Percentiles rank a stretch among this genome's conserved stretches.
Evolutionary conservation across 1,140 invertebrate genomes (phyloP).

Genomic region (Tribolium castaneum): DNA sequence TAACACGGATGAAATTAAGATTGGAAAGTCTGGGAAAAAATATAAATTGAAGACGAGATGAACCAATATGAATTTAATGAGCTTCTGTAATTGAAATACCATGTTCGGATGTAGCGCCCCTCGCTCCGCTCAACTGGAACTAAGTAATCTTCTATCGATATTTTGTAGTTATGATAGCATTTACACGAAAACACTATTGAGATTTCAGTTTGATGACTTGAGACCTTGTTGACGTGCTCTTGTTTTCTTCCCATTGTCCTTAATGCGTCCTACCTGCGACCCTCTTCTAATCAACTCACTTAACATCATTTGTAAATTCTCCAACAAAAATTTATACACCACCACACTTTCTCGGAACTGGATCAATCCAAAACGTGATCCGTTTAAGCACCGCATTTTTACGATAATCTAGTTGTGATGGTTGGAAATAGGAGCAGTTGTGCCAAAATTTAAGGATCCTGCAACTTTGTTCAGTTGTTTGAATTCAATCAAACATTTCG

Average conservation of each 20-base stretch:
- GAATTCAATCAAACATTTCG: neutral
- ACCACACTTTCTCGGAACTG: too few relatives aligned
- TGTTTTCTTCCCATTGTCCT: slow-evolving; percentile 17
- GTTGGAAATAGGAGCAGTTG: too few relatives aligned
- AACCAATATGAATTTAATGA: slow-evolving; percentile 48
- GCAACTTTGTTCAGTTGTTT: neutral
- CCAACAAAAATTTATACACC: neutral
- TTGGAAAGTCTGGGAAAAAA: slow-evolving; percentile 40
- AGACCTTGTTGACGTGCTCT: slow-evolving; percentile 36
- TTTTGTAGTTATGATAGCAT: slow-evolving; percentile 45
- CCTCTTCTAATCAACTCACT: neutral
- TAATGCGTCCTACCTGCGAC: slow-evolving; percentile 2
- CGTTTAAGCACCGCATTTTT: too few relatives aligned
- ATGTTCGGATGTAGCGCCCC: slow-evolving; percentile 35
- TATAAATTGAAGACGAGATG: slow-evolving; percentile 43
- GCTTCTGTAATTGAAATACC: slow-evolving; percentile 48
- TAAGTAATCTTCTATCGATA: slow-evolving; percentile 40
- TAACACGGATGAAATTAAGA: slow-evolving; percentile 40
- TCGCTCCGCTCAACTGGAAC: slow-evolving; percentile 42
- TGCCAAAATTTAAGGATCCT: too few relatives aligned
- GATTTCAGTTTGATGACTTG: slow-evolving; percentile 43
- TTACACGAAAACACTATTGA: slow-evolving; percentile 48
- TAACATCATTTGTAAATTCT: neutral
- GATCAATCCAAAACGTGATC: too few relatives aligned
- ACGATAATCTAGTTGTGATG: too few relatives aligned